Evolutionary conservation across 2,797 vertebrate genomes (phyloP).

Genomic region (Otolemur crassicaudatus): DNA sequence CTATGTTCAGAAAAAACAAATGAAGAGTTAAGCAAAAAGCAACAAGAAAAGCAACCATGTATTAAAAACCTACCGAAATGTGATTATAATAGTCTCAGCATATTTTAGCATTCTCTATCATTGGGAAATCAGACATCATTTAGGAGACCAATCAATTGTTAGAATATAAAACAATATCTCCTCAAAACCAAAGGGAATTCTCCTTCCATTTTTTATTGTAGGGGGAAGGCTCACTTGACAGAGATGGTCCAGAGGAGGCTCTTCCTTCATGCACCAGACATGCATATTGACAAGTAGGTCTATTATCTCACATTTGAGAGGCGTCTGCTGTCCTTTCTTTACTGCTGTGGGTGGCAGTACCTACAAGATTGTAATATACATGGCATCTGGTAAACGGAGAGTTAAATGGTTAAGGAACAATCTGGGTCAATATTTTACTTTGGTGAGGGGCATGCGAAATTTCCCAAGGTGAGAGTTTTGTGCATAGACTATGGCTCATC

Average conservation of each 20-base stretch:
- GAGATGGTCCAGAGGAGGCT: background rate
- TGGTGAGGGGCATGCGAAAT: background rate
- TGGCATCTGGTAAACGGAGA: background rate
- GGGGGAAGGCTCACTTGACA: rapidly evolving
- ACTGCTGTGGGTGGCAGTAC: background rate
- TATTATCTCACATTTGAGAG: background rate
- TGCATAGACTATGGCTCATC: background rate
- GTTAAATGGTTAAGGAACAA: background rate
- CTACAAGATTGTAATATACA: background rate
- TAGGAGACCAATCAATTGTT: background rate
- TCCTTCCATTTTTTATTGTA: background rate
- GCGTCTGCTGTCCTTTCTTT: background rate
- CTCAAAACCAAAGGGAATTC: background rate
- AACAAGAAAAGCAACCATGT: background rate
- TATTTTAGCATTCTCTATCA: background rate
- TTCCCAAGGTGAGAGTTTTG: background rate
- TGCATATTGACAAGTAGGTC: rapidly evolving
- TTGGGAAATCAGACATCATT: background rate
- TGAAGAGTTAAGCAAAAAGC: background rate
- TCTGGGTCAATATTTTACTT: background rate
- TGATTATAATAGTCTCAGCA: constrained; percentile 37
- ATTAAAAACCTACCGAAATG: background rate
- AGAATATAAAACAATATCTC: background rate
- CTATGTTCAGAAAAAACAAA: background rate
- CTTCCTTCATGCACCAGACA: background rate